phyloP scores from a whole-genome alignment of 2,113 vertebrate genomes.

The Rattus norvegicus region GRCr8 NC_086021.1:81560001-81560500 shows the following conservation, averaged over 20 bases:
- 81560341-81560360: not conserved
- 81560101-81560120: constrained; percentile 32
- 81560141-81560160: constrained; percentile 1
- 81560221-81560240: not conserved
- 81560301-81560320: not conserved
- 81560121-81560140: not conserved
- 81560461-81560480: not conserved
- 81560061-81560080: no score
- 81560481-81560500: constrained; percentile 44
- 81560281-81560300: not conserved
- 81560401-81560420: not conserved
- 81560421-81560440: constrained; percentile 21
- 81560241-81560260: not conserved
- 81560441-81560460: not conserved
- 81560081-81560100: not conserved
- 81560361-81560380: not conserved
- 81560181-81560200: not conserved
- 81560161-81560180: not conserved
- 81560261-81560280: not conserved
- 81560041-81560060: not conserved
- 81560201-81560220: not conserved
- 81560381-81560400: constrained; percentile 4
- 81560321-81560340: not conserved
- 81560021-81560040: not conserved
- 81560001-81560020: not conserved